A percentile compares a stretch with the other conserved stretches of the same genome.
These are phyloP conservation scores for Pharmacophagus antenor DNA, from an alignment of 2,888 invertebrate species.

Conservation along the genomic window DNA sequence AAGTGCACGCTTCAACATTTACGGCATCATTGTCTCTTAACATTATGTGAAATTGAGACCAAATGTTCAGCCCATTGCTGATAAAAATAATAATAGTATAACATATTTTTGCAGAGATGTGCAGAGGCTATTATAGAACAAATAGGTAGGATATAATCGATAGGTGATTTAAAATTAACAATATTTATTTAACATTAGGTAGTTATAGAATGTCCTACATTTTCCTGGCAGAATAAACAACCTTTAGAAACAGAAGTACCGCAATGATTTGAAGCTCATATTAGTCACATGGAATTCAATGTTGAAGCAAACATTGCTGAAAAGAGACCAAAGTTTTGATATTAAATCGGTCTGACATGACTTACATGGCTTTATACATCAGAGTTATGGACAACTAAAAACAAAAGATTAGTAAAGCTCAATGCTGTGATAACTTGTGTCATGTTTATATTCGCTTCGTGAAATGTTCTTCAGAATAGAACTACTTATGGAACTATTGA, in stretches of 20 bases:
- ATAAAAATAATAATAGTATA: too few relatives aligned
- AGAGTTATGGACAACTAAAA: conserved; percentile 28
- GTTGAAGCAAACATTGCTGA: conserved; percentile 18
- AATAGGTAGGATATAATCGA: too few relatives aligned
- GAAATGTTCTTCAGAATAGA: conserved; percentile 7
- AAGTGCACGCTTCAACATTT: too few relatives aligned
- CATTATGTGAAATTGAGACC: too few relatives aligned
- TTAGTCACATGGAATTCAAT: conserved; percentile 48
- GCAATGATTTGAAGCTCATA: conserved; percentile 52
- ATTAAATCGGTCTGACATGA: conserved; percentile 29
- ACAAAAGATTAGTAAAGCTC: conserved; percentile 22
- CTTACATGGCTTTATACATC: conserved; percentile 27
- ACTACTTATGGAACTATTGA: background rate
- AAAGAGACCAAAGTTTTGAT: conserved; percentile 27
- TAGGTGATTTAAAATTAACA: too few relatives aligned
- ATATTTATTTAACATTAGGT: too few relatives aligned
- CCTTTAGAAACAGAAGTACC: conserved; percentile 6
- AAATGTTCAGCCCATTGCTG: too few relatives aligned
- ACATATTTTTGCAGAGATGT: too few relatives aligned
- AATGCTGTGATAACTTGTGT: conserved; percentile 5
- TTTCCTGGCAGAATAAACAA: background rate
- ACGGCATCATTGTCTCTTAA: too few relatives aligned
- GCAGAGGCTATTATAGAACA: too few relatives aligned
- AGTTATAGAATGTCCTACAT: conserved; percentile 3
- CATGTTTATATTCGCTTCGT: conserved; percentile 9